phyloP scores from a whole-genome alignment of 2,113 vertebrate species.

The Phyllostomus discolor region DNA sequence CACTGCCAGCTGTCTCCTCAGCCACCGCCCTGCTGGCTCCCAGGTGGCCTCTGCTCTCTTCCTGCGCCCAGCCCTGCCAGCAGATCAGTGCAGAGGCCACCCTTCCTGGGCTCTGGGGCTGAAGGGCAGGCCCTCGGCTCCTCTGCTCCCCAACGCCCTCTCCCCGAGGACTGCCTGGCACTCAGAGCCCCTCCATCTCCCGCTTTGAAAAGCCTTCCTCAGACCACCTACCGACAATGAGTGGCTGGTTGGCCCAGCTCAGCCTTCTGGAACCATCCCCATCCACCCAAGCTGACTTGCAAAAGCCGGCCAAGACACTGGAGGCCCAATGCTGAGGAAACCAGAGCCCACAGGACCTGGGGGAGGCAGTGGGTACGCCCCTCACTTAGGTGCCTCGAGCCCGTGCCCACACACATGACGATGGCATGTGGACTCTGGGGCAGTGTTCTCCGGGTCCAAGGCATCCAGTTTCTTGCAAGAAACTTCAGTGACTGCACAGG shows the following conservation, averaged over 20 bases:
- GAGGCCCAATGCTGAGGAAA: background rate
- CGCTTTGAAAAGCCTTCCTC: background rate
- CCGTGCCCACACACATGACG: accelerated
- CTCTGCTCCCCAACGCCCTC: background rate
- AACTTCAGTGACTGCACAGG: background rate
- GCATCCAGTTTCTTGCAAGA: background rate
- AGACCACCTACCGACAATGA: background rate
- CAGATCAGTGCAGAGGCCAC: background rate
- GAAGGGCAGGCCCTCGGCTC: background rate
- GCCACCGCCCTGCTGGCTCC: background rate
- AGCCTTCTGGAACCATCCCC: background rate
- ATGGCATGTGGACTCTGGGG: background rate
- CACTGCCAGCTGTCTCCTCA: no score
- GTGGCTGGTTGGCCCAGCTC: background rate
- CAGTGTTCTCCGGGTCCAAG: background rate
- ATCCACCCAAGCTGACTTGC: background rate
- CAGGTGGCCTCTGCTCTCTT: background rate
- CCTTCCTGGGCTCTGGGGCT: background rate
- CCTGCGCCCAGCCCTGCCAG: background rate
- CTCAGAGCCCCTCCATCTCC: background rate
- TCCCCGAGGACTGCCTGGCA: background rate
- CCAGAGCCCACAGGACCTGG: background rate
- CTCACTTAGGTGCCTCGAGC: background rate
- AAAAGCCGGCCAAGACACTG: background rate
- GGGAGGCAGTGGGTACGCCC: background rate